A percentile compares a stretch with the other conserved stretches of the same genome.
Evolutionary conservation across 1,140 invertebrate genomes (phyloP).

Genomic region (Drosophila rhopaloa): DNA sequence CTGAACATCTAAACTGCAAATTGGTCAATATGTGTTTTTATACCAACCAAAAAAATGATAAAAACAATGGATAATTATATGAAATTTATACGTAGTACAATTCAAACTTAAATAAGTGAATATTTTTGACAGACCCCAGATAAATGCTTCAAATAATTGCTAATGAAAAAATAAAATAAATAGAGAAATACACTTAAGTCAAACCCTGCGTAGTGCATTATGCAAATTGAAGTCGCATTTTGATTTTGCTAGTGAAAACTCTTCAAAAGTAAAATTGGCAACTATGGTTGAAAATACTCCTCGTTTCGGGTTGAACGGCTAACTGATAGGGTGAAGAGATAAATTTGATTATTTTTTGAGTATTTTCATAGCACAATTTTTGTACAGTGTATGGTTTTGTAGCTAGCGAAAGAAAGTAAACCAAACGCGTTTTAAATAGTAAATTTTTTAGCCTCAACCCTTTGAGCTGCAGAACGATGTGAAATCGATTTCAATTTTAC

Average conservation of each 20-base stretch:
- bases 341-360: constrained; percentile 77
- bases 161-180: constrained; percentile 31
- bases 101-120: constrained; percentile 51
- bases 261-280: constrained; percentile 9
- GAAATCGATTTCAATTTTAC: constrained; percentile 62
- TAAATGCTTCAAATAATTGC: constrained; percentile 58
- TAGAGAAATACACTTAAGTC: constrained; percentile 34
- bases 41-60: constrained; percentile 46
- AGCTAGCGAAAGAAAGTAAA: constrained; percentile 62
- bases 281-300: constrained; percentile 36
- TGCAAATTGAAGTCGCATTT: constrained; percentile 61
- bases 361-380: constrained; percentile 84
- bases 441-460: constrained; percentile 38
- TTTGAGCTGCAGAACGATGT: constrained; percentile 22
- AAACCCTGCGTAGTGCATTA: constrained; percentile 58
- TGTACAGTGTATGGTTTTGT: constrained; percentile 77
- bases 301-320: constrained; percentile 19
- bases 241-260: constrained; percentile 37
- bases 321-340: constrained; percentile 6
- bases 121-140: constrained; percentile 34
- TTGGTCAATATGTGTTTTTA: constrained; percentile 81
- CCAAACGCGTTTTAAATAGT: constrained; percentile 46
- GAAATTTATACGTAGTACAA: constrained; percentile 81
- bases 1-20: constrained; percentile 56
- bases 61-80: constrained; percentile 60